phyloP scores from a whole-genome alignment of 2,888 invertebrate species.

The Litoditis marina region DNA sequence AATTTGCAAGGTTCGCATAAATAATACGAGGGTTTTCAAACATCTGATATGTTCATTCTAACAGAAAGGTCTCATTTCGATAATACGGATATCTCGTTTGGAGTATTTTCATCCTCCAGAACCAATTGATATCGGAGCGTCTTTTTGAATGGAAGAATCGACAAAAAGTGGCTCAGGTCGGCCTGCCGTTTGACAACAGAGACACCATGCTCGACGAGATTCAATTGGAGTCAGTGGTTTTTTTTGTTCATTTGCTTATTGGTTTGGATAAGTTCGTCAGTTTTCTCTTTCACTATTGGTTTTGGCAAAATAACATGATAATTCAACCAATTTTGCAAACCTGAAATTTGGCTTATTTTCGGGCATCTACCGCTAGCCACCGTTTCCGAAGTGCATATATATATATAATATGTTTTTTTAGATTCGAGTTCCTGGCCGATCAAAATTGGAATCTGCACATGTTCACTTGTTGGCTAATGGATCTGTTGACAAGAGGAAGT shows the following conservation, averaged over 20 bases:
- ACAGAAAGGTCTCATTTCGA: too few species aligned
- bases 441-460: constrained; percentile 61
- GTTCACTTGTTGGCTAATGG: constrained; percentile 59
- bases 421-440: constrained; percentile 61
- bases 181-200: constrained; percentile 57
- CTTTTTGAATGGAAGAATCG: constrained; percentile 60
- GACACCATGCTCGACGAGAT: constrained; percentile 57
- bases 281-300: not conserved
- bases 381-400: too few species aligned
- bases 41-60: too few species aligned
- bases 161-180: constrained; percentile 61
- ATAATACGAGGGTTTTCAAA: too few species aligned
- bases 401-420: constrained; percentile 22
- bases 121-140: constrained; percentile 53
- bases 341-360: too few species aligned
- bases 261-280: not conserved
- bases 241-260: not conserved
- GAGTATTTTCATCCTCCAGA: constrained; percentile 39
- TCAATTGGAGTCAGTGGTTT: constrained; percentile 51
- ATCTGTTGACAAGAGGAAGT: constrained; percentile 49
- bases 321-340: not conserved
- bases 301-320: not conserved
- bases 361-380: too few species aligned
- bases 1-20: too few species aligned
- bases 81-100: too few species aligned